Percentiles rank a stretch among this genome's conserved stretches.
Evolutionary conservation across 2,888 invertebrate species (phyloP).

Genomic region (Himalopsyche tibetana): DNA sequence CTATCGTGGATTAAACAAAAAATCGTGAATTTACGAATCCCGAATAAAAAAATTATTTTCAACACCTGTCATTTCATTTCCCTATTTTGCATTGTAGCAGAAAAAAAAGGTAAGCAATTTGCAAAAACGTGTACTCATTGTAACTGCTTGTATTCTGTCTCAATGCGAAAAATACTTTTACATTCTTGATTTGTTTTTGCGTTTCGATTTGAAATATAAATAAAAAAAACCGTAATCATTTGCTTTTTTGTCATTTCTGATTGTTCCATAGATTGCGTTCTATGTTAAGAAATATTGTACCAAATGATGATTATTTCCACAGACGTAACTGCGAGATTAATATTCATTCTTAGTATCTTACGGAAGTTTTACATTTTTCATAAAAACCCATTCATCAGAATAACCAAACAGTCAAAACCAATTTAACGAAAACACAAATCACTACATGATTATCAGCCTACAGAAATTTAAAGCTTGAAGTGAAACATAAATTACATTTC

Average conservation of each 20-base stretch:
- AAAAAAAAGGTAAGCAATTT: constrained; percentile 1
- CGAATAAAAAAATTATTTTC: neutral
- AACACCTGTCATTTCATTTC: neutral
- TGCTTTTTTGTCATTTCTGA: constrained; percentile 51
- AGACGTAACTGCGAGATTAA: no score
- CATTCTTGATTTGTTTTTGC: constrained; percentile 4
- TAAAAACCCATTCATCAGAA: no score
- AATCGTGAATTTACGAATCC: no score
- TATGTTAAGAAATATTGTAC: neutral
- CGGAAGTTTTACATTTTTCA: no score
- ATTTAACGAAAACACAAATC: no score
- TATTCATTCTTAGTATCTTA: no score
- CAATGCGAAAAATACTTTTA: neutral
- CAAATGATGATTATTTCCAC: neutral
- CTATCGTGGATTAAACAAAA: no score
- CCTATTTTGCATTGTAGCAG: neutral
- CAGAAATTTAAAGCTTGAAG: no score
- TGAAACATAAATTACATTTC: no score
- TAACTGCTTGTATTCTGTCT: neutral
- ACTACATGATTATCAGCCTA: no score
- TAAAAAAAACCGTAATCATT: constrained; percentile 48
- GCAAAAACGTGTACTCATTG: neutral
- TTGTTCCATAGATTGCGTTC: constrained; percentile 51
- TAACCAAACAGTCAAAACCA: no score
- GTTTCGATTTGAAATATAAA: constrained; percentile 5